Base-by-base conservation (phyloP, 2,113 vertebrate genomes). In the Rhinichthys klamathensis region DNA sequence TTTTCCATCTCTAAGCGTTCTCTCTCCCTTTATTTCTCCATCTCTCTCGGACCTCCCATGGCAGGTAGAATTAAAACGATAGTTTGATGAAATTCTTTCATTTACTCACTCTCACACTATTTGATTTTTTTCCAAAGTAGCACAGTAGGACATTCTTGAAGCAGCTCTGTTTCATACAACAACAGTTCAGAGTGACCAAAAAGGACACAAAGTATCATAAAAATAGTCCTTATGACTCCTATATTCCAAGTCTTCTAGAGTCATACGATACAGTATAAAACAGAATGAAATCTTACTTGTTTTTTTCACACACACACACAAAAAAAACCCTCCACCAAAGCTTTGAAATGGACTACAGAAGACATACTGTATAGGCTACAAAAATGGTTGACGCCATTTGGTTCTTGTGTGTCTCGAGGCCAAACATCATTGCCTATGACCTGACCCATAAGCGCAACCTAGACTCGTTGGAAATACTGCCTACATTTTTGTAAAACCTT, bases 1-100 rank as follows among this genome's bases (percentile, higher is more conserved):
- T 70, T 54, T 73, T 18, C 30, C 75, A 11, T 74, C 77, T 46
- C 32, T 44, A 30, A 38, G 27, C 23, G 6, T 80, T 82, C 67
- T 77, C 80, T 51, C 49, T 16, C 49, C 0, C 35, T 85, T 54
- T 81, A 4, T 79, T 49, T 41, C 27, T 35, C 38, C 23, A 67
- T 69, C 23, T 65, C 58, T 44, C 15, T 74, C 30, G 3, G 27
- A 86, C 54, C 58, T 63, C 77, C 38, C 38, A 65, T 58, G 61
- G 35, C 1, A 63, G 25, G 38, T 30, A 27, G 38, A 44, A 38
- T 61, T 25, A 41, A 79, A 79, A 12, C 1, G 8, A 60, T n/a
- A 32, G 30, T 2, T 56, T n/a, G 10, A 35, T 30, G 30, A 23
- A 7, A 2, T 23, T 56, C 18, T 35, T 30, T 78, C 51, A 58